Evolutionary conservation across 2,888 invertebrate genomes (phyloP), one percentile per base, ranked within the genome.

Genomic region (Lasioglossum morio): DNA sequence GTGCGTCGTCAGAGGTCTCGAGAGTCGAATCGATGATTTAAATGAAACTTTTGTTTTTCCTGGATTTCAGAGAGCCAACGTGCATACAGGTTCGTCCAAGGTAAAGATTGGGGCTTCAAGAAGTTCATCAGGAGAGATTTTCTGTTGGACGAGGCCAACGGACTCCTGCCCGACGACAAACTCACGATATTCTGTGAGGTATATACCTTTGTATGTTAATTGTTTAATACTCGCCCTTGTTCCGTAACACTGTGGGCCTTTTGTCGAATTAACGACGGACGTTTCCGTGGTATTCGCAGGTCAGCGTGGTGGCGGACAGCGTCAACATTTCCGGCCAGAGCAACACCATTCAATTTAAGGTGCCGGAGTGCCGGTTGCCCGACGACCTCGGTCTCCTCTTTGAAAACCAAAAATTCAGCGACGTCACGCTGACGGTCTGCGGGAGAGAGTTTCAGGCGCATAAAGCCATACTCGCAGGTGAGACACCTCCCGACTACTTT

Each of bases 51-150:
- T 30, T 30, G n/a, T n/a, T 63, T 63, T 7, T 19, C 7, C 10
- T 63, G 30, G 27, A 27, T 95, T 96, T 63, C 95, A 97, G 97
- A 97, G 94, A 97, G 97, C 93, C 97, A 97, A 94, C 95, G 99
- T 95, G 99, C 99, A 89, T 99, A 99, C 96, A 97, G 99, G 96
- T 99, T 99, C 96, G 99, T 99, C 88, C 99, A 99, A 96, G 99
- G 99, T 93, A 99, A 99, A 96, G 99, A 99, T 96, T 99, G 99
- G 99, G 99, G 99, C 85, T 99, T 99, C 96, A 99, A 99, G 96
- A 99, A 99, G 96, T 99, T 99, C 95, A 99, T 99, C 91, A 97
- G 99, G 94, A 97, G 99, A 96, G 99, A 99, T 96, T 99, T 99
- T 96, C 97, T 99, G 89, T 96, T 99, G 95, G 99, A 99, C 95